Percentiles rank a stretch among this genome's conserved stretches.
phyloP scores from a whole-genome alignment of 1,140 invertebrate genomes.

The Drosophila lacertosa region DNA sequence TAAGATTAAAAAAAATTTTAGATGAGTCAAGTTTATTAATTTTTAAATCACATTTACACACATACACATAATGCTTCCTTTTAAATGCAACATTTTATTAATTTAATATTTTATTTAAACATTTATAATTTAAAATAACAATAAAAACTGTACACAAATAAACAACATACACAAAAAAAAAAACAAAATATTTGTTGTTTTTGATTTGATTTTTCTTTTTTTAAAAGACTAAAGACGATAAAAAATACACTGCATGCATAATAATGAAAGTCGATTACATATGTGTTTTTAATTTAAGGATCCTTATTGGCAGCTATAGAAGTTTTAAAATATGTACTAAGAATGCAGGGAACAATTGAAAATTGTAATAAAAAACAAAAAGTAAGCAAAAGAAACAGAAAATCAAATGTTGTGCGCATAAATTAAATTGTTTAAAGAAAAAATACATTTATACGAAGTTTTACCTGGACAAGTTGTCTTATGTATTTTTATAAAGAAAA shows the following conservation, averaged over 20 bases:
- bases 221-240: neutral
- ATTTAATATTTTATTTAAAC: constrained; percentile 71
- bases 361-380: constrained; percentile 64
- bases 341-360: constrained; percentile 82
- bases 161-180: constrained; percentile 56
- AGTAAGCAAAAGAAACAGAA: constrained; percentile 32
- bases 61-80: constrained; percentile 80
- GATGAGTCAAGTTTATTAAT: constrained; percentile 67
- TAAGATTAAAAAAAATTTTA: constrained; percentile 37
- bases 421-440: constrained; percentile 47
- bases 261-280: too few species aligned
- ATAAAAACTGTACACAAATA: constrained; percentile 70
- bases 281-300: constrained; percentile 31
- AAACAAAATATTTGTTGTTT: constrained; percentile 45
- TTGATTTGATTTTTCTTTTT: constrained; percentile 29
- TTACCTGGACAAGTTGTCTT: constrained; percentile 26
- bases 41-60: constrained; percentile 47
- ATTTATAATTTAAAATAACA: constrained; percentile 64
- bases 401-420: constrained; percentile 32
- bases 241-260: neutral
- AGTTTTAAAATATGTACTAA: constrained; percentile 64
- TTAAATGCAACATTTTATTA: constrained; percentile 80
- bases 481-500: constrained; percentile 38
- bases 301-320: constrained; percentile 47
- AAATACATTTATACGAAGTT: constrained; percentile 36